These are phyloP conservation scores for Parnassius smintheus DNA, from an alignment of 2,888 invertebrate genomes.

Conservation along the genomic window DNA sequence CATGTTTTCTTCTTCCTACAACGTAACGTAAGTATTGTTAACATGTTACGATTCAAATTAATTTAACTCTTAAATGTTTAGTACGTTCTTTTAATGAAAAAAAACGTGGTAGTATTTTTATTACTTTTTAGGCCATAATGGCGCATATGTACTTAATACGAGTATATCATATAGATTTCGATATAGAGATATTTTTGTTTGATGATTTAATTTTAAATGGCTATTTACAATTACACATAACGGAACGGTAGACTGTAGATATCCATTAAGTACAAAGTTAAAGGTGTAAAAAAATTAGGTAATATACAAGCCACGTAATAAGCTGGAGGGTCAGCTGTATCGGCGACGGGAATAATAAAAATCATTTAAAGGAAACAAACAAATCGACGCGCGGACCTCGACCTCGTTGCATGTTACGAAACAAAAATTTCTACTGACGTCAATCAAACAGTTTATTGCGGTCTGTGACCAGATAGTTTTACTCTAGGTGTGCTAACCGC, in stretches of 20 bases:
- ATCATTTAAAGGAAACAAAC: constrained; percentile 69
- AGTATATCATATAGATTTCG: no score
- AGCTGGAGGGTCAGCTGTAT: constrained; percentile 52
- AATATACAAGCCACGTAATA: constrained; percentile 67
- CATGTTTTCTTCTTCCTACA: constrained; percentile 29
- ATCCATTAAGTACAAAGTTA: background rate
- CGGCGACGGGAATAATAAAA: constrained; percentile 60
- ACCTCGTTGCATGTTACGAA: constrained; percentile 70
- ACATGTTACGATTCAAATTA: no score
- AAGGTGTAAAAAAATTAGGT: constrained; percentile 57
- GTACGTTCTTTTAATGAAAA: no score
- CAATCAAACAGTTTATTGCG: constrained; percentile 31
- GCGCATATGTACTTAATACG: no score
- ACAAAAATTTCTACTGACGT: constrained; percentile 35
- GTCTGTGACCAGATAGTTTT: constrained; percentile 4
- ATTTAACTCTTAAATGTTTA: no score
- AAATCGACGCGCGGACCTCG: constrained; percentile 61
- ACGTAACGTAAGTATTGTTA: no score
- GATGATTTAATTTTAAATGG: no score
- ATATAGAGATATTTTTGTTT: no score
- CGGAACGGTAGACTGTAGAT: no score
- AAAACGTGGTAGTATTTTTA: no score
- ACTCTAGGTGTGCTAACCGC: background rate
- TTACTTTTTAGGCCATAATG: no score
- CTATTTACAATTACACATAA: no score